phyloP scores from a whole-genome alignment of 2,113 vertebrate species.

The Psittacus erithacus region DNA sequence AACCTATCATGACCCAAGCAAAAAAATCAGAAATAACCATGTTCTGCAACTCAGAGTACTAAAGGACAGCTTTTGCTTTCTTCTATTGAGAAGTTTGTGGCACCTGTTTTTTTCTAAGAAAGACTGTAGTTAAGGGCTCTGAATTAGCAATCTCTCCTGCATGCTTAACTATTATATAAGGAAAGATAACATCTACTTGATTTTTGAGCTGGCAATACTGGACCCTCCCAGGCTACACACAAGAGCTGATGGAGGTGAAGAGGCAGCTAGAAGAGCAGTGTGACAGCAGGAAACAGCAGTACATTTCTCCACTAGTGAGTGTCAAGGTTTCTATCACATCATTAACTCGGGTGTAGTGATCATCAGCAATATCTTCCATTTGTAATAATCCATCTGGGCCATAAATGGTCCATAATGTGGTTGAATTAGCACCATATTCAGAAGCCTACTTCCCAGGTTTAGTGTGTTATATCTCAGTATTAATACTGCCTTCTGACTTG shows the following conservation, averaged over 20 bases:
- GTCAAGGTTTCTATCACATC: background rate
- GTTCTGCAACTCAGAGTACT: background rate
- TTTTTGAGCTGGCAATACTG: background rate
- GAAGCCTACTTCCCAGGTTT: background rate
- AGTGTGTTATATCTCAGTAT: background rate
- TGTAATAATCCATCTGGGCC: background rate
- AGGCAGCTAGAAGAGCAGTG: background rate
- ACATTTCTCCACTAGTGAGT: background rate
- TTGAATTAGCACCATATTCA: background rate
- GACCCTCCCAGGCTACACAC: background rate
- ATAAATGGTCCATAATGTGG: background rate
- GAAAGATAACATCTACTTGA: background rate
- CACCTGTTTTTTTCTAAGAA: background rate
- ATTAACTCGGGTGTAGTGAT: background rate
- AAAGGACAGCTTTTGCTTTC: background rate
- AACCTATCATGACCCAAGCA: background rate
- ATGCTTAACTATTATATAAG: rapidly evolving
- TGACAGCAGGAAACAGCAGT: background rate
- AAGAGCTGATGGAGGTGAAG: background rate
- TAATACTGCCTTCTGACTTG: background rate
- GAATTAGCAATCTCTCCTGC: background rate
- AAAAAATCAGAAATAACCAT: background rate
- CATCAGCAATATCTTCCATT: background rate
- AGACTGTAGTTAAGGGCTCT: background rate
- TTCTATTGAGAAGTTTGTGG: background rate